Conservation (phyloP, 2,797 vertebrate species). For the Phyllotis vaccarum region DNA sequence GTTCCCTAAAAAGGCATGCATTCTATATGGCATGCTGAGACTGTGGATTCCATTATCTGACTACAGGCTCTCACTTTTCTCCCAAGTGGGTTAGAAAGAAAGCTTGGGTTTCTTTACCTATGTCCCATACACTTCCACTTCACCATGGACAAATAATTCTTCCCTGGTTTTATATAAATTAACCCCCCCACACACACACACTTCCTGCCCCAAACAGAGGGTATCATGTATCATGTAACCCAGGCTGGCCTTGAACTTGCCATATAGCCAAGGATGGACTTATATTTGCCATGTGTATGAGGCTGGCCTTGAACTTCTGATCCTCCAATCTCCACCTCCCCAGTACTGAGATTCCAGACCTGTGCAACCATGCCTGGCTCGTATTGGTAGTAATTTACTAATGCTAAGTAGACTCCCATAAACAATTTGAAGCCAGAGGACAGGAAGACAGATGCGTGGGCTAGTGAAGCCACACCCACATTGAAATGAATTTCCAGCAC, state of each 20-base stretch:
- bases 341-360: background rate
- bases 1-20: background rate
- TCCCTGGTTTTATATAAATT: slow-evolving; percentile 36
- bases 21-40: background rate
- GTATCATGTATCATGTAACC: background rate
- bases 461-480: background rate
- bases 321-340: background rate
- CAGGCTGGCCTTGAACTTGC: background rate
- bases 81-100: slow-evolving; percentile 1
- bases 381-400: background rate
- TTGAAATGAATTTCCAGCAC: background rate
- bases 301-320: background rate
- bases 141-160: background rate
- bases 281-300: background rate
- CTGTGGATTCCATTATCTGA: background rate
- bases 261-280: background rate
- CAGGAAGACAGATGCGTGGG: background rate
- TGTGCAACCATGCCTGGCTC: background rate
- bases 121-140: background rate
- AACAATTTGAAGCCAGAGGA: slow-evolving; percentile 20
- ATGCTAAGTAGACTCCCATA: background rate
- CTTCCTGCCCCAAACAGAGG: background rate
- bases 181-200: too few species aligned
- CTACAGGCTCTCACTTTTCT: background rate
- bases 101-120: slow-evolving; percentile 45